A percentile compares a stretch with the other conserved stretches of the same genome.
Conservation (phyloP, 2,888 invertebrate species). For the Seira ritae region DNA sequence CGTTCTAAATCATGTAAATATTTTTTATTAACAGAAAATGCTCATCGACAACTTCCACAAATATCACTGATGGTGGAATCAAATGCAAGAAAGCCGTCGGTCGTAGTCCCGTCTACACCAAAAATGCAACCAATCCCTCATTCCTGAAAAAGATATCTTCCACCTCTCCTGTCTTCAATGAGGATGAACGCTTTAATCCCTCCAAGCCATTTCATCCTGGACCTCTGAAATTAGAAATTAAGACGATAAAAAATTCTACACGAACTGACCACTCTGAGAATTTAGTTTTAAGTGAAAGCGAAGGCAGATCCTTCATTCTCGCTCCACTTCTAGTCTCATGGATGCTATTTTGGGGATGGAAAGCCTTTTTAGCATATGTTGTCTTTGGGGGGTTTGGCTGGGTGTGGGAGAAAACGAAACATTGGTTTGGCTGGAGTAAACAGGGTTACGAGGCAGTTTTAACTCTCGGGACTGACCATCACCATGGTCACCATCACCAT, state of each 20-base stretch:
- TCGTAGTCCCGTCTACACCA: no score
- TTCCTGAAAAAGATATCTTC: no score
- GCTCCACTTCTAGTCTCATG: constrained; percentile 38
- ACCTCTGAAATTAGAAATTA: constrained; percentile 59
- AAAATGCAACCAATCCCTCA: no score
- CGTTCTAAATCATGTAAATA: no score
- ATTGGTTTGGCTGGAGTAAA: constrained; percentile 48
- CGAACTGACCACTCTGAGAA: constrained; percentile 11
- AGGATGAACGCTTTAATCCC: constrained; percentile 30
- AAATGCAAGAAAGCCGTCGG: no score
- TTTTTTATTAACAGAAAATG: no score
- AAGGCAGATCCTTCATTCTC: constrained; percentile 33
- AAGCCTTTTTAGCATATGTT: constrained; percentile 43
- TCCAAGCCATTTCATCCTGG: constrained; percentile 40
- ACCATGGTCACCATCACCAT: background rate
- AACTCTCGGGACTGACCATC: constrained; percentile 36
- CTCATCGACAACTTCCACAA: no score
- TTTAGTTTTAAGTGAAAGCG: constrained; percentile 27
- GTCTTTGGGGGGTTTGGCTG: constrained; percentile 40
- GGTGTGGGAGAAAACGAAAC: constrained; percentile 32
- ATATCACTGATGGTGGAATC: no score
- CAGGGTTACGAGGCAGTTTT: constrained; percentile 48
- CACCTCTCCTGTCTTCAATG: no score
- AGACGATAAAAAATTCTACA: constrained; percentile 51
- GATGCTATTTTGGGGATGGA: constrained; percentile 37